Evolutionary conservation across 1,140 invertebrate species (phyloP), one percentile per base, ranked within the genome.

Genomic region (Drosophila pectinifera): DNA sequence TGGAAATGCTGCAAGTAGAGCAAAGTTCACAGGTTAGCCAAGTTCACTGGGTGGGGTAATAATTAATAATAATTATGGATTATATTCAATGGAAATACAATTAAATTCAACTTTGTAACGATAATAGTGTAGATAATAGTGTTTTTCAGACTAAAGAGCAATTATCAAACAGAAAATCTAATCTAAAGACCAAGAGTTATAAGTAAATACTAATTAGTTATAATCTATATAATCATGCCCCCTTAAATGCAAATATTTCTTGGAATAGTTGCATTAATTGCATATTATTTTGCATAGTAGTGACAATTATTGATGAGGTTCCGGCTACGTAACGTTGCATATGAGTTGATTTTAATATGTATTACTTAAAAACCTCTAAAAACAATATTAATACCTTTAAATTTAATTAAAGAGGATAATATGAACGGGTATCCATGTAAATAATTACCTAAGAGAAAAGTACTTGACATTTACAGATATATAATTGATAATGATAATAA

Each of bases 1-100:
- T 74, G 79, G 88, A 73, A 26, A 88, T 41, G 65, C 79, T 88
- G 76, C 28, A 84, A 89, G n/a, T 28, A 42, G 14, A 73, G 10
- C 39, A 28, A 34, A 51, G 57, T 41, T 41, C 5, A 22, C 3
- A 14, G 39, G 18, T 63, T 63, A 42, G 18, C 6, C 24, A 26
- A 26, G 24, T 26, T 6, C n/a, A 13, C 42, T 20, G n/a, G n/a
- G 28, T 22, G 39, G 1, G 2, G 10, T 43, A 20, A 3, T 8
- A 4, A 51, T 14, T 14, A 2, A 20, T 7, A 51, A 7, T 14
- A 2, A 20, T 7, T n/a, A 22, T 36, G n/a, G 20, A 53, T 20
- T 36, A n/a, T 4, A 20, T 22, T 36, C 28, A 36, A 53, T 53
- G 18, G 4, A 36, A 53, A 53, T 36, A 10, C 7, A 20, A 51